A percentile compares a stretch with the other conserved stretches of the same genome.
phyloP scores from a whole-genome alignment of 2,113 vertebrate genomes.

The Neogobius melanostomus region DNA sequence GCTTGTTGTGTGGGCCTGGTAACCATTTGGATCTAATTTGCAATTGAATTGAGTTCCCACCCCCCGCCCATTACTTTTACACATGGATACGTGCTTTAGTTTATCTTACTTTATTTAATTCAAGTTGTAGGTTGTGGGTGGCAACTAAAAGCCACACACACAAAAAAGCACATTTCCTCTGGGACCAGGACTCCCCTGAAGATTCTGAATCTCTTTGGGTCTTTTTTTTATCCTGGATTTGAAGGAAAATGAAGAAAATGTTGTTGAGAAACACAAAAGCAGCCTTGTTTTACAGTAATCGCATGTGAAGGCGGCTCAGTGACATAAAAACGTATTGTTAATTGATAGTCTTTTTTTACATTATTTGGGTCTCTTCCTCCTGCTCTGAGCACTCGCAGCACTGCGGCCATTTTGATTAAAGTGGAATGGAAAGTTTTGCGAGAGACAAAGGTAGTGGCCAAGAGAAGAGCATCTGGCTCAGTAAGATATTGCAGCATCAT shows the following conservation, averaged over 20 bases:
- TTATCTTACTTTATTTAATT: too few relatives aligned
- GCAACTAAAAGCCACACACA: too few relatives aligned
- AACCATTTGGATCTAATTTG: not conserved
- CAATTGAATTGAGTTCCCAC: too few relatives aligned
- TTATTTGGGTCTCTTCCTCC: slow-evolving; percentile 7
- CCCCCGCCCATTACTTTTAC: too few relatives aligned
- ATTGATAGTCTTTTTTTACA: slow-evolving; percentile 4
- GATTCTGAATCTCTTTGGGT: too few relatives aligned
- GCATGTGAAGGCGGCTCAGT: slow-evolving; percentile 1
- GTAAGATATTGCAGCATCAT: slow-evolving; percentile 74
- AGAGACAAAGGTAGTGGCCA: slow-evolving; percentile 48
- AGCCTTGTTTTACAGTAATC: slow-evolving; percentile 1
- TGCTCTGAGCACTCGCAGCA: slow-evolving; percentile 24
- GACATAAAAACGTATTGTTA: not conserved
- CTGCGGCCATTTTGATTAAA: slow-evolving; percentile 68
- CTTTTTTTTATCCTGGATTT: too few relatives aligned
- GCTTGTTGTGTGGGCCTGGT: not conserved
- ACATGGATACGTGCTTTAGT: too few relatives aligned
- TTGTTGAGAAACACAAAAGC: slow-evolving; percentile 1
- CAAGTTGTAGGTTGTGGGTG: too few relatives aligned
- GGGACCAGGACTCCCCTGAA: too few relatives aligned
- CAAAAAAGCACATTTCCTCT: too few relatives aligned
- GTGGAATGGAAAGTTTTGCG: slow-evolving; percentile 60
- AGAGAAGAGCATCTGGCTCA: slow-evolving; percentile 68
- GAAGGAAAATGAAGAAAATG: too few relatives aligned